Evolutionary conservation across 2,797 vertebrate species (phyloP).

Genomic region (Schizothorax lantsangensis): DNA sequence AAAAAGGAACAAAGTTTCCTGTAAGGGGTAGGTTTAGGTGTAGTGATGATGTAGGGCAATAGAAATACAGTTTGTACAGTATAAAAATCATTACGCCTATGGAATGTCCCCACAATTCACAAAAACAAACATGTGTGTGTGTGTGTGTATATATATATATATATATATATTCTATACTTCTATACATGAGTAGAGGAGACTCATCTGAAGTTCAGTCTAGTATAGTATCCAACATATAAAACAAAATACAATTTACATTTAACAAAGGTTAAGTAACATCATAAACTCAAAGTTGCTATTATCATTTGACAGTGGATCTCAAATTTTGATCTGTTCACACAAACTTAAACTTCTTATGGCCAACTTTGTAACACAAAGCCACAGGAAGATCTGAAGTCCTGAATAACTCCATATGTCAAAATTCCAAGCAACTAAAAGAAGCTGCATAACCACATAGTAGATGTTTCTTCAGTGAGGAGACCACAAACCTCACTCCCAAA

Average conservation of each 20-base stretch:
- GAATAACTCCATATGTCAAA: constrained; percentile 74
- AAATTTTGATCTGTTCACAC: neutral
- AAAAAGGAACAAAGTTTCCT: no score
- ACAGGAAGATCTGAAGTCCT: constrained; percentile 72
- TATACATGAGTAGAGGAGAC: neutral
- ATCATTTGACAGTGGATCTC: constrained; percentile 4
- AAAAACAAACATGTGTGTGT: no score
- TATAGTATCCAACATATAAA: neutral
- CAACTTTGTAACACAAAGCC: constrained; percentile 65
- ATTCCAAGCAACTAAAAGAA: constrained; percentile 76
- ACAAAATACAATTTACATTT: neutral
- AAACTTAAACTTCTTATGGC: neutral
- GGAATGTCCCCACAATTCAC: no score
- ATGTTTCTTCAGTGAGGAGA: constrained; percentile 76
- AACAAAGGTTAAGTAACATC: neutral
- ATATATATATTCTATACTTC: no score
- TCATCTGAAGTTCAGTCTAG: neutral
- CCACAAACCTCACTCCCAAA: constrained; percentile 77
- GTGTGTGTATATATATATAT: no score
- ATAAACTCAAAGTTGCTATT: constrained; percentile 7
- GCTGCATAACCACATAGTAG: constrained; percentile 75
- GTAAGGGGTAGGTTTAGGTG: no score
- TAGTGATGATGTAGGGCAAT: no score
- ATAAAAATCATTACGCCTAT: no score
- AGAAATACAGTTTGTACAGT: no score